Evolutionary conservation across 2,888 invertebrate genomes (phyloP).

Genomic region (Leptopterna dolabrata): DNA sequence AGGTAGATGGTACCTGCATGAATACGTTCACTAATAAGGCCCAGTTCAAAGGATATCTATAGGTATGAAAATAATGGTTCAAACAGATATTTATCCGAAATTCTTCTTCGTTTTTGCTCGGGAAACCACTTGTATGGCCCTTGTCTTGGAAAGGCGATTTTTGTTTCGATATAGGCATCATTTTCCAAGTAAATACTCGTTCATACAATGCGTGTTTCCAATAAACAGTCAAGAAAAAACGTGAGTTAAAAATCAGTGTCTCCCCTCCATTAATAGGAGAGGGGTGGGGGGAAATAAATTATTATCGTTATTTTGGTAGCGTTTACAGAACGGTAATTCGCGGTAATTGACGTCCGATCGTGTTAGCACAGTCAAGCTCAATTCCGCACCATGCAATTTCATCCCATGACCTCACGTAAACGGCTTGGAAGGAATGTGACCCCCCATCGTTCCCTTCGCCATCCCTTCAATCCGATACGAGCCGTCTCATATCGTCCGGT

Average conservation of each 20-base stretch:
- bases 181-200: not conserved
- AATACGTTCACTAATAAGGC: too few species aligned
- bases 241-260: slow-evolving; percentile 13
- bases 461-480: not conserved
- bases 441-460: not conserved
- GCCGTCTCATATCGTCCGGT: not conserved
- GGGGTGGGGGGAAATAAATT: not conserved
- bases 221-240: slow-evolving; percentile 20
- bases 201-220: not conserved
- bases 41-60: too few species aligned
- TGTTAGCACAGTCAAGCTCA: slow-evolving; percentile 32
- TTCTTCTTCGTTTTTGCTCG: too few species aligned
- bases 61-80: too few species aligned
- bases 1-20: too few species aligned
- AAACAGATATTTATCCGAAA: too few species aligned
- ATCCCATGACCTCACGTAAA: slow-evolving; percentile 49
- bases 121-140: too few species aligned
- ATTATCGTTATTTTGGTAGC: slow-evolving; percentile 53
- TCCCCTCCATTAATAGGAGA: slow-evolving; percentile 1
- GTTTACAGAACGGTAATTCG: slow-evolving; percentile 23
- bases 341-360: slow-evolving; percentile 44
- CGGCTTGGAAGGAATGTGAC: slow-evolving; percentile 19
- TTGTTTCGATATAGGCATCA: not conserved
- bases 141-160: not conserved
- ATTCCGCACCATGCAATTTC: slow-evolving; percentile 40